These are phyloP conservation scores for Pterocles gutturalis DNA, from an alignment of 2,113 vertebrate species.

Conservation along the genomic window DNA sequence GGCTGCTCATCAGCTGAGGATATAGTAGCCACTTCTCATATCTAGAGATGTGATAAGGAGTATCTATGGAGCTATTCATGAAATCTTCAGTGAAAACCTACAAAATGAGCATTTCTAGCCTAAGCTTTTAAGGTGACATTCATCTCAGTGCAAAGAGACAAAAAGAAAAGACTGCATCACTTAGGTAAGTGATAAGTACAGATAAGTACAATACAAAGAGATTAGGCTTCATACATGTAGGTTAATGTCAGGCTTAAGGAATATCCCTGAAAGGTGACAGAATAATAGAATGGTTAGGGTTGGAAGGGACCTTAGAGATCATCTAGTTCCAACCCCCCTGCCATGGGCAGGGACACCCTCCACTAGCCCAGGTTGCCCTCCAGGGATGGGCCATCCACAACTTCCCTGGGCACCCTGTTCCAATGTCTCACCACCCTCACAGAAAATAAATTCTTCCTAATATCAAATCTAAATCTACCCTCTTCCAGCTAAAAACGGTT, in stretches of 20 bases:
- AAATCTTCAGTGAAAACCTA: neutral
- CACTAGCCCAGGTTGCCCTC: too few species aligned
- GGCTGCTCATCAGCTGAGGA: neutral
- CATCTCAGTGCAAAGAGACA: neutral
- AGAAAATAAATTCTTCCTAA: too few species aligned
- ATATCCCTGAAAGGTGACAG: neutral
- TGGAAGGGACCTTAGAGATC: too few species aligned
- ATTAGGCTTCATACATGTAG: neutral
- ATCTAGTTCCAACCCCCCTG: too few species aligned
- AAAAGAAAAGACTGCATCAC: neutral
- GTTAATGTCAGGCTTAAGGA: constrained; percentile 2
- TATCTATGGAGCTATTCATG: neutral
- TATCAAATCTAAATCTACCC: too few species aligned
- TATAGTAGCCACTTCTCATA: neutral
- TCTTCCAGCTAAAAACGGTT: too few species aligned
- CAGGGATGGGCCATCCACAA: too few species aligned
- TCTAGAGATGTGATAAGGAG: neutral
- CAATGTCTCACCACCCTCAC: too few species aligned
- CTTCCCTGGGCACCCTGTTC: too few species aligned
- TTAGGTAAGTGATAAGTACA: neutral
- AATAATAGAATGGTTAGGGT: too few species aligned
- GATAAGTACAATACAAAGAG: neutral
- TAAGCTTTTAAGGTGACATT: neutral
- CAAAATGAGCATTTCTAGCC: neutral
- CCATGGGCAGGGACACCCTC: too few species aligned